Conservation (phyloP, 2,113 vertebrate genomes). For the Megaceryle torquata region DNA sequence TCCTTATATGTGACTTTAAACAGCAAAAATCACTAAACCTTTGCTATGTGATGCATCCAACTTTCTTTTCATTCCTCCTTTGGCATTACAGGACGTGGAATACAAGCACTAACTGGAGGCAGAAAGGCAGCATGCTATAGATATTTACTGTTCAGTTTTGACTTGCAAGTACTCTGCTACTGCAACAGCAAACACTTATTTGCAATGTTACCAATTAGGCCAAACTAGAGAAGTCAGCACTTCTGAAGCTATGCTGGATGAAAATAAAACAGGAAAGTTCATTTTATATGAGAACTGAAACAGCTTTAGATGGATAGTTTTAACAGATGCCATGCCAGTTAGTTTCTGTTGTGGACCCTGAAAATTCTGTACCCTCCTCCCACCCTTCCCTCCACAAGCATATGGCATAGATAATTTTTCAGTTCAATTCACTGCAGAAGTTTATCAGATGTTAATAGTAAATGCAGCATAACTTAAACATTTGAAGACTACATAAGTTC, state of each 20-base stretch:
- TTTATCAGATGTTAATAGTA: background rate
- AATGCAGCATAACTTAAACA: background rate
- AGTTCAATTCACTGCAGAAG: background rate
- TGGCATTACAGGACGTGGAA: background rate
- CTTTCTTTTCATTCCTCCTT: background rate
- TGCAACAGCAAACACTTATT: background rate
- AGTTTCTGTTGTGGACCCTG: background rate
- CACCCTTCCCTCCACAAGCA: background rate
- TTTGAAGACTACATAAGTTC: background rate
- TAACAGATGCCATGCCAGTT: background rate
- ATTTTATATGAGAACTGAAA: background rate
- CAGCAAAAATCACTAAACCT: background rate
- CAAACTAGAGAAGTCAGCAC: background rate
- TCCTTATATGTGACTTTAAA: background rate
- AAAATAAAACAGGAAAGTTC: background rate
- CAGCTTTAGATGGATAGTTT: background rate
- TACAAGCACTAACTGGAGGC: background rate
- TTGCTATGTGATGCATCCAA: background rate
- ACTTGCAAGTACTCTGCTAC: background rate
- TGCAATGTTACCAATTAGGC: background rate
- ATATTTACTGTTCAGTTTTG: constrained; percentile 6
- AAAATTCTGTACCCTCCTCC: background rate
- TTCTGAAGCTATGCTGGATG: background rate
- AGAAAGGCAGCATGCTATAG: constrained; percentile 5
- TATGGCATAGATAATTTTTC: background rate